Evolutionary conservation across 2,888 invertebrate species (phyloP), one percentile per base, ranked within the genome.

Genomic region (Flexamia atlantica): DNA sequence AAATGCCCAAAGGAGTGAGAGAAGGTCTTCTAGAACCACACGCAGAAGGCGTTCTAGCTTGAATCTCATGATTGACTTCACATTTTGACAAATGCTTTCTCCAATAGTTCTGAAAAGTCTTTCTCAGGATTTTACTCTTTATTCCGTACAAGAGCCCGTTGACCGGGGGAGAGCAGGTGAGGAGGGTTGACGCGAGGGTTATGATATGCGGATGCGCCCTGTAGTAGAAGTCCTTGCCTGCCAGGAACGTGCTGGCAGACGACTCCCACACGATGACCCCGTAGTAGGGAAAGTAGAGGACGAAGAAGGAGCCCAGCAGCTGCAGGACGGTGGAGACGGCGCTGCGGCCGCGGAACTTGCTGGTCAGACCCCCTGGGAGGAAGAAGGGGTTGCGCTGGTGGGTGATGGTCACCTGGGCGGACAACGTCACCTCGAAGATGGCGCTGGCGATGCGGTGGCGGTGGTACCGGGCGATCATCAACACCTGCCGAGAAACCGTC

Each of bases 371-470:
- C 32, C 86, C 85, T n/a, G 87, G 87, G 53, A 88, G 85, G 76
- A 88, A 86, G 89, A 96, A 95, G 10, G 96, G 96, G 88, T 96
- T 96, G 86, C 95, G 91, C 89, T 96, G 96, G 88, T 95, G 95
- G 0, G 95, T 96, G 87, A 96, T 95, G 76, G 95, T 95, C 86
- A 96, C 96, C 91, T 96, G 96, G 0, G 96, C 96, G 10, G 95
- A 95, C 81, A 96, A 90, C 0, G 96, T 96, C 60, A 96, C 96
- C 91, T 96, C 96, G 90, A 95, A 96, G 87, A 96, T 95, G 30
- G 96, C 96, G 70, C 96, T 95, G 36, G 96, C 96, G 87, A 97
- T 97, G 84, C 96, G 92, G 89, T 96, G 96, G 7, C 96, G 92
- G 88, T 97, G 96, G 89, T 96, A 95, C 10, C 92, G 90, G 2